Evolutionary conservation across 37 sponge, comb jelly and placozoan species (phyloP), one percentile per base, ranked within the genome.

Genomic region (Theonella swinhoei): DNA sequence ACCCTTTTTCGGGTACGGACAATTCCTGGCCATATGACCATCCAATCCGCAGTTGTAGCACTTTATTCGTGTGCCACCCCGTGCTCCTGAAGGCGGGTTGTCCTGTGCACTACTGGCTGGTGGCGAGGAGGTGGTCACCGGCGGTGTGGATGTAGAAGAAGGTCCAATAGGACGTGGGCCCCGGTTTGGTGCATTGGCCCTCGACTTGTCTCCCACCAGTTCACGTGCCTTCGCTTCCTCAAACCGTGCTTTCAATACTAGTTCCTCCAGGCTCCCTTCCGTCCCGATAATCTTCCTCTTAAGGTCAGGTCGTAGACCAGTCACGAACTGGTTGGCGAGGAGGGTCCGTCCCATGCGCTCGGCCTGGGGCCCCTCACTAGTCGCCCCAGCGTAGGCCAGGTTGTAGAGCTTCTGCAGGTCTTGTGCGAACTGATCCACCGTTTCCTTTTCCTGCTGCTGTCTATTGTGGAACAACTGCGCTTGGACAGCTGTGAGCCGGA

Each of bases 351-450:
- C 82, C 78, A 88, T 77, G 19, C 31, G 43, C 42, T 88, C 88
- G 0, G 88, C 71, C 32, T 83, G 84, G n/a, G 74, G 59, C 8
- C 77, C 64, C 11, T 76, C 88, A 29, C 72, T 47, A 5, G 17
- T 22, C 2, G 26, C 22, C 3, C 26, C 43, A 0, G 69, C 43
- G 59, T 89, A 89, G 2, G 90, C 90, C 40, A 72, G 74, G n/a
- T 25, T 29, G 39, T 64, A 84, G 26, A 89, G 80, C 36, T 54
- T 76, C 23, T 43, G 70, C 40, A 89, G 64, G 22, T 80, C 90
- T 65, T 89, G 85, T 0, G 90, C 90, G 41, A 62, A 89, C 39
- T 54, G 65, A 33, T 89, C 84, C 5, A 84, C 90, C 0, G 69
- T 60, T 42, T 89, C 90, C n/a, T 74, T 74, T 0, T 65, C 34